Evolutionary conservation across 2,797 vertebrate species (phyloP).

Genomic region (Tenualosa ilisha): DNA sequence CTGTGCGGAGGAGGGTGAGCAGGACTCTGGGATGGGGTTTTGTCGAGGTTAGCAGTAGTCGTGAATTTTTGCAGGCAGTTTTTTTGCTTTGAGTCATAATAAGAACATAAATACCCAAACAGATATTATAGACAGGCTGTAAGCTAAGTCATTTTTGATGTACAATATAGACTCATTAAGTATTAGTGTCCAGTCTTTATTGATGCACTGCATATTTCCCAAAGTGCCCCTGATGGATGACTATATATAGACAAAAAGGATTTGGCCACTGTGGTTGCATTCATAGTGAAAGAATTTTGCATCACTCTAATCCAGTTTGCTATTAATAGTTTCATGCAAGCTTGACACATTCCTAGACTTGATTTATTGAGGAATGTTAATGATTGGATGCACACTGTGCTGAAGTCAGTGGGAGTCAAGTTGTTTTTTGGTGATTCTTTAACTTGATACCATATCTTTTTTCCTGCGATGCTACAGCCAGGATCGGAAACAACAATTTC

Average conservation of each 20-base stretch:
- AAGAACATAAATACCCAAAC: not conserved
- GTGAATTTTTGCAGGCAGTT: not conserved
- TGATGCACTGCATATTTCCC: not conserved
- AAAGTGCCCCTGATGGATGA: not conserved
- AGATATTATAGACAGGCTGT: not conserved
- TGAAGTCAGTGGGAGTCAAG: not conserved
- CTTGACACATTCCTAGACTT: not conserved
- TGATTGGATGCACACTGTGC: not conserved
- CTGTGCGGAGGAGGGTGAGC: not conserved
- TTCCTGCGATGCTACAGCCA: not conserved
- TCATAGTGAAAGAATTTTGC: constrained; percentile 17
- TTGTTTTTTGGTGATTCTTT: not conserved
- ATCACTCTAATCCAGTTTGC: not conserved
- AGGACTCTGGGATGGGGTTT: not conserved
- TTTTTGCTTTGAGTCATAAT: not conserved
- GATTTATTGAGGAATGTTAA: not conserved
- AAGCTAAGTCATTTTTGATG: not conserved
- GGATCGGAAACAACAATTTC: not conserved
- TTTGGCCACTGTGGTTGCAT: not conserved
- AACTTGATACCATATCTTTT: not conserved
- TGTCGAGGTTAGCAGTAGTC: not conserved
- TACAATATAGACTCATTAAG: not conserved
- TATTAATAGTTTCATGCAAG: constrained; percentile 1
- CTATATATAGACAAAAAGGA: constrained; percentile 7
- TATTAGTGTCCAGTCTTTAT: not conserved